Conservation (phyloP, 1,140 invertebrate species). For the Aphis craccivora region DNA sequence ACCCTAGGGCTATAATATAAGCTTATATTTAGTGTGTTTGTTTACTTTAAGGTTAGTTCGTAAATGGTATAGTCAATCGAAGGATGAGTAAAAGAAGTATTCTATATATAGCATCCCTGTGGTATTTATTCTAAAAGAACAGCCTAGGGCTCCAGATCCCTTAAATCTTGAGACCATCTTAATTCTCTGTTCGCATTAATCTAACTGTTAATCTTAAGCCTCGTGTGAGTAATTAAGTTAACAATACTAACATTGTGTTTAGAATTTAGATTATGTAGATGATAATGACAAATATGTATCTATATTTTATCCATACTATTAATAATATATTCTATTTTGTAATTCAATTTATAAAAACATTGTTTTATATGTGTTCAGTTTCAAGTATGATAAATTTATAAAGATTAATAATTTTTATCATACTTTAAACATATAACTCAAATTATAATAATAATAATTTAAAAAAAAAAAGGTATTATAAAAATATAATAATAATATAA, state of each 20-base stretch:
- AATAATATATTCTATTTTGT: too few relatives aligned
- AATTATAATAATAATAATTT: neutral
- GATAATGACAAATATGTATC: neutral
- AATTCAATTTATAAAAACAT: too few relatives aligned
- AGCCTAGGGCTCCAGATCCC: too few relatives aligned
- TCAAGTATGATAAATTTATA: too few relatives aligned
- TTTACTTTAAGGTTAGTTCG: neutral
- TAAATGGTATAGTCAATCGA: neutral
- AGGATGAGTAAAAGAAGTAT: neutral
- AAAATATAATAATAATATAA: too few relatives aligned
- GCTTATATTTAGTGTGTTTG: neutral
- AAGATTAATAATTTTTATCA: too few relatives aligned
- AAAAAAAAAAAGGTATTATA: neutral
- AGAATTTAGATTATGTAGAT: neutral
- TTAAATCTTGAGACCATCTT: neutral
- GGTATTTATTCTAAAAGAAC: neutral
- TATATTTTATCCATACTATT: too few relatives aligned
- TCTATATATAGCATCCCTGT: neutral
- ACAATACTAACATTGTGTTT: neutral
- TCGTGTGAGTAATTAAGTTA: neutral
- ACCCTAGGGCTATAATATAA: neutral
- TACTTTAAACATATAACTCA: neutral
- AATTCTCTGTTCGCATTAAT: neutral
- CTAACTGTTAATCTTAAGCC: conserved; percentile 18
- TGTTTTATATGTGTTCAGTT: too few relatives aligned